phyloP scores from a whole-genome alignment of 2,888 invertebrate genomes.

The Theretra japonica region DNA sequence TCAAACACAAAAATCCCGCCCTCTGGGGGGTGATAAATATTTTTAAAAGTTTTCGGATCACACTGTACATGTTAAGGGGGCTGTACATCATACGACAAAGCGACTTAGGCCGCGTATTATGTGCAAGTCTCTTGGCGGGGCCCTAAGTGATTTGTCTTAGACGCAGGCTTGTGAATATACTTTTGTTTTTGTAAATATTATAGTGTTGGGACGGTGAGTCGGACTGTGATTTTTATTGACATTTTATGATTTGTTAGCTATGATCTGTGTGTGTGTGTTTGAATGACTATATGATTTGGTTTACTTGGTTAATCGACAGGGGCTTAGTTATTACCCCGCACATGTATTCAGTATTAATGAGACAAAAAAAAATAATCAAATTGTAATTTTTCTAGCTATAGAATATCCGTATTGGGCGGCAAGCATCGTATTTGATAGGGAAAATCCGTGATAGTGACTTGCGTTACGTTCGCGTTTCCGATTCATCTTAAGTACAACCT shows the following conservation, averaged over 20 bases:
- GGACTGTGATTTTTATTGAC: neutral
- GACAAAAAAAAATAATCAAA: too few species aligned
- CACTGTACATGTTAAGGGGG: conserved; percentile 6
- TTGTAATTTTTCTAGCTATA: too few species aligned
- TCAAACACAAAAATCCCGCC: conserved; percentile 14
- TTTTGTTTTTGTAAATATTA: conserved; percentile 15
- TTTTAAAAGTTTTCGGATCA: conserved; percentile 23
- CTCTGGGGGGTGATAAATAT: conserved; percentile 12
- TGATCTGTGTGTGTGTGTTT: neutral
- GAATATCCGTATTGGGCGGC: too few species aligned
- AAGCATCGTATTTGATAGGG: too few species aligned
- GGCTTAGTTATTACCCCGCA: too few species aligned
- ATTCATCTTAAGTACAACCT: too few species aligned
- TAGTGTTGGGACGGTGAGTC: neutral
- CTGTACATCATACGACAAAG: conserved; percentile 24
- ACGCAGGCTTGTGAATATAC: conserved; percentile 37
- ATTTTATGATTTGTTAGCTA: neutral
- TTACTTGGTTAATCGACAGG: neutral
- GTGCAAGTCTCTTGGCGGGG: conserved; percentile 36
- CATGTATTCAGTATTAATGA: too few species aligned
- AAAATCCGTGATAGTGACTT: too few species aligned
- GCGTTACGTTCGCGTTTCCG: too few species aligned
- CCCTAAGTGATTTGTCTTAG: conserved; percentile 67
- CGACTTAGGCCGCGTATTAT: conserved; percentile 17
- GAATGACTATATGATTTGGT: neutral